Evolutionary conservation across 2,888 invertebrate species (phyloP), one percentile per base, ranked within the genome.

Genomic region (Drosophila nr. fundita): DNA sequence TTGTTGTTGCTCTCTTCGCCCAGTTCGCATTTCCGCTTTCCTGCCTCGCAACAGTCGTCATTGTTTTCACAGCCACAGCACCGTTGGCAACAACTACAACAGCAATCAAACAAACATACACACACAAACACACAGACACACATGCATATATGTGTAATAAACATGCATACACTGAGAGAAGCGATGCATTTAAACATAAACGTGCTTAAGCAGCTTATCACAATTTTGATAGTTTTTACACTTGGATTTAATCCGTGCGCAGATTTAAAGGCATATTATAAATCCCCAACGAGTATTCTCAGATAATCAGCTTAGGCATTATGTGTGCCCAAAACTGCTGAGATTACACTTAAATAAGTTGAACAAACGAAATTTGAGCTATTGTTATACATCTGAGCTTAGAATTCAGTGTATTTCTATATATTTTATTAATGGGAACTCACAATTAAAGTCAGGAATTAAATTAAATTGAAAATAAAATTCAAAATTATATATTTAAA

Each of bases 11-110:
- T 73, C 76, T 81, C 78, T 78, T 73, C 58, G 77, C 78, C 74
- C 72, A 81, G 84, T 84, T 87, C 87, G 84, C 87, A 89, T 89
- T 87, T 87, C 85, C 85, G 85, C 85, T 85, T 85, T 84, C 81
- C 85, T 85, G 83, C 85, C 79, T 80, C 83, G 79, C 81, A 81
- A 81, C 81, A 82, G 75, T 74, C 80, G 80, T 50, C 69, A 69
- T 80, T 80, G 80, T 83, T 83, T 83, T 87, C 80, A 87, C 72
- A 81, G 84, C 73, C 83, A 70, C 69, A 83, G 63, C 87, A 72
- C 70, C 70, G 82, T 87, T 84, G 83, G 82, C 74, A 83, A 83
- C 87, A 86, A 53, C 62, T 58, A 72, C 80, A 67, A 50, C 58
- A 63, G n/a, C 48, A 30, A 57, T 45, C 58, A 48, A 38, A 55